Percentiles rank a stretch among this genome's conserved stretches.
These are phyloP conservation scores for Bacillus rossius DNA, from an alignment of 1,140 invertebrate genomes.

Conservation along the genomic window DNA sequence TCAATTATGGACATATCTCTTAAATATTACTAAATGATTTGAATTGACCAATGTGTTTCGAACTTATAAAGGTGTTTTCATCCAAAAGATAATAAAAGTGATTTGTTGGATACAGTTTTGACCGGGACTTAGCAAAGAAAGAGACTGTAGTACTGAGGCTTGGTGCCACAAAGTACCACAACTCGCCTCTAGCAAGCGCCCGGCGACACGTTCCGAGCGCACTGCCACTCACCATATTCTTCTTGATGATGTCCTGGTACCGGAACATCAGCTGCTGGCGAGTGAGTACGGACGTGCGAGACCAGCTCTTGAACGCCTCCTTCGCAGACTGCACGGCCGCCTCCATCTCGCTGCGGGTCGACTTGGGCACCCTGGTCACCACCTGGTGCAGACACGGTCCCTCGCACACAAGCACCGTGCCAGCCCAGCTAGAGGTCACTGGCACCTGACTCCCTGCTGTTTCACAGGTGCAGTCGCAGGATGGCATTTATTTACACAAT, in stretches of 20 bases:
- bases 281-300: constrained; percentile 85
- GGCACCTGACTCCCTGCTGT: too few relatives aligned
- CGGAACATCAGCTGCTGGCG: constrained; percentile 96
- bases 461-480: too few relatives aligned
- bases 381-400: constrained; percentile 43
- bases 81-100: neutral
- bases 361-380: constrained; percentile 80
- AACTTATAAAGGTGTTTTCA: neutral
- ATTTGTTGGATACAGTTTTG: neutral
- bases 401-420: too few relatives aligned
- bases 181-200: too few relatives aligned
- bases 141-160: neutral
- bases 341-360: constrained; percentile 89
- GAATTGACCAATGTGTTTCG: constrained; percentile 4
- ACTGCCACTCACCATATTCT: constrained; percentile 58
- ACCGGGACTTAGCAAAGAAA: neutral
- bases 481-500: too few relatives aligned
- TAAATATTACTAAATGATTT: too few relatives aligned
- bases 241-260: constrained; percentile 70
- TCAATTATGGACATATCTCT: too few relatives aligned
- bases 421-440: too few relatives aligned
- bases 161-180: neutral
- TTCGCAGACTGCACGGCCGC: constrained; percentile 82
- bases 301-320: constrained; percentile 82
- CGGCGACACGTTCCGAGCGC: too few relatives aligned